Conservation (phyloP, 2,888 invertebrate species). For the Crematogaster levior region DNA sequence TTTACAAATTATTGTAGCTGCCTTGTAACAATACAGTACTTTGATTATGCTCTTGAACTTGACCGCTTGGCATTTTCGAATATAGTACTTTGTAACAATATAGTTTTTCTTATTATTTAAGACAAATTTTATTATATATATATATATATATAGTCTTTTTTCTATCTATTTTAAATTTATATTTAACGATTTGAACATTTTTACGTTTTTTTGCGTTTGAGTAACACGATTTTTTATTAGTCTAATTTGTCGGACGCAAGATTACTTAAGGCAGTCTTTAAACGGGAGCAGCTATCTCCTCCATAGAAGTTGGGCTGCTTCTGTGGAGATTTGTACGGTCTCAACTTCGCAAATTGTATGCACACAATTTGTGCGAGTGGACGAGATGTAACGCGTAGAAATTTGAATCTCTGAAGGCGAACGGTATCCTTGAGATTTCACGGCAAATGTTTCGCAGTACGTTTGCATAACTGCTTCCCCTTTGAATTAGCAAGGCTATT, state of each 20-base stretch:
- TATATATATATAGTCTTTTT: no score
- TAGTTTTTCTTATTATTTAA: neutral
- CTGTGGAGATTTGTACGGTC: constrained; percentile 24
- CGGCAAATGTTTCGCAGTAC: constrained; percentile 35
- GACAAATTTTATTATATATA: neutral
- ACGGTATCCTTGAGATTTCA: constrained; percentile 37
- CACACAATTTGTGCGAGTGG: constrained; percentile 43
- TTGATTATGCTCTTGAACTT: no score
- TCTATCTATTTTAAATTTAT: neutral
- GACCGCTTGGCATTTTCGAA: no score
- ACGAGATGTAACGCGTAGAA: constrained; percentile 40
- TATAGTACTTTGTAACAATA: no score
- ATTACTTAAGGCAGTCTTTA: constrained; percentile 6
- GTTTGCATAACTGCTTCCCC: constrained; percentile 35
- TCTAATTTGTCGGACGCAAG: neutral
- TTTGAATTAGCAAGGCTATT: constrained; percentile 49
- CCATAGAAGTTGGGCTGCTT: neutral
- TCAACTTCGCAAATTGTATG: constrained; percentile 39
- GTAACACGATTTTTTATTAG: constrained; percentile 2
- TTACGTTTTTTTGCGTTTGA: neutral
- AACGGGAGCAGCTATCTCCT: constrained; percentile 9
- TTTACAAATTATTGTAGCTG: neutral
- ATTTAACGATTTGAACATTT: neutral
- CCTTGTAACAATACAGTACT: neutral
- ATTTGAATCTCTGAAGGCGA: constrained; percentile 19